phyloP scores from a whole-genome alignment of 2,113 vertebrate species.

The Noctilio leporinus region DNA sequence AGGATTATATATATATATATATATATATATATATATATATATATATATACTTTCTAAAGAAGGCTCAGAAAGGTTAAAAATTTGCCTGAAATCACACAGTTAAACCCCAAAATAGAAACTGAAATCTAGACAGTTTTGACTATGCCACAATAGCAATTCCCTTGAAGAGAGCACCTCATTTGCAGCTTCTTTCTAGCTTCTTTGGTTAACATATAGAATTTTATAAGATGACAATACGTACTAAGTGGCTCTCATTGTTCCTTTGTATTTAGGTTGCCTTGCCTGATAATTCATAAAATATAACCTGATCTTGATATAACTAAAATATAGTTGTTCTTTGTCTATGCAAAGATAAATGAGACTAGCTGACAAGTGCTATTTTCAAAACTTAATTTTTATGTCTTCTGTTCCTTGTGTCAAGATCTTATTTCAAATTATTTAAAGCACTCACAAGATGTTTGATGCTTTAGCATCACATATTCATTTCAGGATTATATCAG shows the following conservation, averaged over 20 bases:
- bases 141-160: accelerated
- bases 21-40: background rate
- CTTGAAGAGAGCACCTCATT: background rate
- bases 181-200: background rate
- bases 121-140: background rate
- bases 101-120: background rate
- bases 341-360: background rate
- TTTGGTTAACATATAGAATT: background rate
- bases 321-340: background rate
- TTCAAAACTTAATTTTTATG: background rate
- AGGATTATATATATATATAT: no score
- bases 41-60: background rate
- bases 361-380: background rate
- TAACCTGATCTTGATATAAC: background rate
- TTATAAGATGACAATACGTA: background rate
- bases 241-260: background rate
- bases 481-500: background rate
- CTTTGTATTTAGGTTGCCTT: background rate
- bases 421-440: background rate
- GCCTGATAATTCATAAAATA: background rate
- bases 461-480: background rate
- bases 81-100: background rate
- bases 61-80: background rate
- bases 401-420: background rate
- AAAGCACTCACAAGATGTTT: background rate